Conservation (phyloP, 2,113 vertebrate genomes). For the Gadus macrocephalus region DNA sequence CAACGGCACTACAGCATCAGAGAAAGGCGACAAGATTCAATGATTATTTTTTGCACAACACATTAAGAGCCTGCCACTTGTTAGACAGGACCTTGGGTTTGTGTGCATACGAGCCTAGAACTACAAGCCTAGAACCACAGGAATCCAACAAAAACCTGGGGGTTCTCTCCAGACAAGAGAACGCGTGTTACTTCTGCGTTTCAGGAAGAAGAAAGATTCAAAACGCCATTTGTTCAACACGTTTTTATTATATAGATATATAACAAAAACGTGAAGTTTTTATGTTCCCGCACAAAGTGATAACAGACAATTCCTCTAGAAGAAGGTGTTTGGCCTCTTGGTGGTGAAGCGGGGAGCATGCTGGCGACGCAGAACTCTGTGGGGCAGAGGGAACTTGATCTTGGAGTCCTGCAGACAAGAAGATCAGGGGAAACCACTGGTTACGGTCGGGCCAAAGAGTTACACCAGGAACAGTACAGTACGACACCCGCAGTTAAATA, state of each 20-base stretch:
- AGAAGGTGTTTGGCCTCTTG: conserved; percentile 99
- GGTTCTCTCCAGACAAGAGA: no score
- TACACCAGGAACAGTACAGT: no score
- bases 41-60: background rate
- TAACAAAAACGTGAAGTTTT: conserved; percentile 41
- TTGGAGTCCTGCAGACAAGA: conserved; percentile 84
- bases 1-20: conserved; percentile 2
- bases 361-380: conserved; percentile 92
- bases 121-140: background rate
- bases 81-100: conserved; percentile 1
- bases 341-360: conserved; percentile 98
- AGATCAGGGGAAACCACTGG: background rate
- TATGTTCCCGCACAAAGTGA: conserved; percentile 67
- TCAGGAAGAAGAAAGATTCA: background rate
- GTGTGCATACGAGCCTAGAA: background rate
- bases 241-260: no score
- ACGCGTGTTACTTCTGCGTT: background rate
- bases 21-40: conserved; percentile 6
- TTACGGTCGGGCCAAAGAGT: background rate
- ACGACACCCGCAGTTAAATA: no score
- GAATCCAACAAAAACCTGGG: background rate
- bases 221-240: background rate
- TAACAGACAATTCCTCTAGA: conserved; percentile 62
- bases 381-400: conserved; percentile 98
- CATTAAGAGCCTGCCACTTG: background rate